phyloP scores from a whole-genome alignment of 2,797 vertebrate genomes.

The Xiphorhynchus erythropygius region DNA sequence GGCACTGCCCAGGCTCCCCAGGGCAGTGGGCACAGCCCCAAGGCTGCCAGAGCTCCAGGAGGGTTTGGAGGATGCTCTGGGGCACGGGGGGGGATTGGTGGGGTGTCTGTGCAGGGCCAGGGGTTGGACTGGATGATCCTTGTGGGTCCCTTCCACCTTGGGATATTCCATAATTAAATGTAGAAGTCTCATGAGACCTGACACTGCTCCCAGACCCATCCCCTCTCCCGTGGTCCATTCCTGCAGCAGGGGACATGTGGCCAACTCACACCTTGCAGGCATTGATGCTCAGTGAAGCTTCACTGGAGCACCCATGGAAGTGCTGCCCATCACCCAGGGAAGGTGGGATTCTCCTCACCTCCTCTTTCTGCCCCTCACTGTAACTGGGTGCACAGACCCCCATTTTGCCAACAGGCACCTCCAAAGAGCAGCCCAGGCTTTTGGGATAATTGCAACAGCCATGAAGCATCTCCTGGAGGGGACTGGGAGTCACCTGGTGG shows the following conservation, averaged over 20 bases:
- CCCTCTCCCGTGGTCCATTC: background rate
- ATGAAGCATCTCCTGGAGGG: background rate
- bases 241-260: no score
- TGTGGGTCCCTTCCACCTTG: background rate
- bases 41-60: background rate
- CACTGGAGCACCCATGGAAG: background rate
- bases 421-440: background rate
- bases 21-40: background rate
- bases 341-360: background rate
- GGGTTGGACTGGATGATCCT: background rate
- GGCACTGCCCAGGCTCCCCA: background rate
- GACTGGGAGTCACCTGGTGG: fast-evolving
- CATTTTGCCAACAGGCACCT: background rate
- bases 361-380: background rate
- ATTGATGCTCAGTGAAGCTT: background rate
- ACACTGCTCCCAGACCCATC: background rate
- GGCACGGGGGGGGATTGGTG: background rate
- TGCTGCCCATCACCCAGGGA: background rate
- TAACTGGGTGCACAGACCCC: background rate
- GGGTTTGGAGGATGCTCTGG: background rate
- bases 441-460: background rate
- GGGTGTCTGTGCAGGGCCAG: background rate
- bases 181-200: background rate
- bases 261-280: background rate
- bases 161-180: background rate